Base-by-base conservation (phyloP, 2,113 vertebrate genomes). In the Brachyhypopomus gauderio region DNA sequence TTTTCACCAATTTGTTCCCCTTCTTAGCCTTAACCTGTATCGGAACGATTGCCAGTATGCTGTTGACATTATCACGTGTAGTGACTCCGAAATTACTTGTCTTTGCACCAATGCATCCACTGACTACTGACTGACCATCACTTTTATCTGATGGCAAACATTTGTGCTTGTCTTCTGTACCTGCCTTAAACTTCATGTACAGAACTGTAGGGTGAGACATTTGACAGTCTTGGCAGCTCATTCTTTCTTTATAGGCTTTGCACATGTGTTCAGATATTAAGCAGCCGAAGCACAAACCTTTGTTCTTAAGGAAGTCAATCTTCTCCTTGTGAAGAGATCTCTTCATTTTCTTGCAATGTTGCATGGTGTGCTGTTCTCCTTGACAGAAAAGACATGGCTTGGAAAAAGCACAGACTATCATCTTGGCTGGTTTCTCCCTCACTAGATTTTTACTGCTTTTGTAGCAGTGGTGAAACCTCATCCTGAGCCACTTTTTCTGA, bases 1-100 rank as follows among this genome's bases (percentile, higher is more conserved):
- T 80, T 2, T 6, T 5, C 2, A 78, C 5, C 1, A 23, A 55
- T 20, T 36, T 75, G 0, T 45, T 55, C 8, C 82, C 56, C 14
- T 34, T 78, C 4, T 64, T 81, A 0, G 60, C 64, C 3, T 81
- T 85, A 1, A 83, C 56, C 17, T 85, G 48, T 1, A 85, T 77
- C 25, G 83, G 77, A 3, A 83, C 25, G 0, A 82, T 83, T 5
- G 85, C 14, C 2, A 84, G 78, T 7, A 55, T 71, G 19, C 64
- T 72, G 14, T 82, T n/a, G n/a, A 79, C 30, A 3, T 67, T 73
- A 67, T 77, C 80, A n/a, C 80, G 72, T 77, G 83, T 77, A 66
- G 69, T 83, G 41, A 55, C 55, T 2, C 75, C 69, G 77, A 62
- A 59, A 3, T 82, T 34, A 36, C 75, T n/a, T 66, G 52, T n/a